These are phyloP conservation scores for Thunnus maccoyii DNA, from an alignment of 2,113 vertebrate genomes.

Conservation along the genomic window DNA sequence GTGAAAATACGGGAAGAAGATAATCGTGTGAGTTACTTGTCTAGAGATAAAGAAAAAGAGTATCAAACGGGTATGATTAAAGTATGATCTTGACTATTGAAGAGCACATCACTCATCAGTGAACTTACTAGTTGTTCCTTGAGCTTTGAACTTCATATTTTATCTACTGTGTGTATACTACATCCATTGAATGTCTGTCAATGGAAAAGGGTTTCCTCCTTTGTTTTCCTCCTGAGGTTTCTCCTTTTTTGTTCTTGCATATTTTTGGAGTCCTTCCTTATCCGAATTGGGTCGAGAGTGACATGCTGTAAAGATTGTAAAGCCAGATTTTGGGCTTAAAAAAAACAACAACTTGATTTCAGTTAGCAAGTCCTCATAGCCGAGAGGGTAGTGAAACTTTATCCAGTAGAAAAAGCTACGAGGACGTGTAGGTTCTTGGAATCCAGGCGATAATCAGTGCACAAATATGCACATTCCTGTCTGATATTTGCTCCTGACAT, in stretches of 20 bases:
- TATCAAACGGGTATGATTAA: not conserved
- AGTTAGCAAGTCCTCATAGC: not conserved
- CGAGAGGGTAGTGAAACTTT: not conserved
- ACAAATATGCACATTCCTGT: constrained; percentile 39
- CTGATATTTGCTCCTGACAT: constrained; percentile 30
- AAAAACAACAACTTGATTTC: no score
- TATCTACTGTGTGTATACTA: no score
- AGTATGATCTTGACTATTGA: no score
- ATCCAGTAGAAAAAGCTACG: not conserved
- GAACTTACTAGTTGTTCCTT: no score
- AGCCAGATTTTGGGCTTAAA: not conserved
- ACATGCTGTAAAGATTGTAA: not conserved
- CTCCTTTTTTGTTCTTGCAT: no score
- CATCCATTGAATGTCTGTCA: no score
- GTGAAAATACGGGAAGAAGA: not conserved
- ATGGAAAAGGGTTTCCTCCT: no score
- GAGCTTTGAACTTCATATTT: no score
- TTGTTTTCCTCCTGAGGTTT: no score
- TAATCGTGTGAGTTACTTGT: not conserved
- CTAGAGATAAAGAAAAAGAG: no score
- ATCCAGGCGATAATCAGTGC: constrained; percentile 36
- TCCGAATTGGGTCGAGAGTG: not conserved
- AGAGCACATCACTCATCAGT: no score
- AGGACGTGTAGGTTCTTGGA: not conserved
- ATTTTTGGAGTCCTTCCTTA: not conserved